These are phyloP conservation scores for Eucera pruinosa DNA, from an alignment of 2,888 invertebrate species.

Conservation along the genomic window DNA sequence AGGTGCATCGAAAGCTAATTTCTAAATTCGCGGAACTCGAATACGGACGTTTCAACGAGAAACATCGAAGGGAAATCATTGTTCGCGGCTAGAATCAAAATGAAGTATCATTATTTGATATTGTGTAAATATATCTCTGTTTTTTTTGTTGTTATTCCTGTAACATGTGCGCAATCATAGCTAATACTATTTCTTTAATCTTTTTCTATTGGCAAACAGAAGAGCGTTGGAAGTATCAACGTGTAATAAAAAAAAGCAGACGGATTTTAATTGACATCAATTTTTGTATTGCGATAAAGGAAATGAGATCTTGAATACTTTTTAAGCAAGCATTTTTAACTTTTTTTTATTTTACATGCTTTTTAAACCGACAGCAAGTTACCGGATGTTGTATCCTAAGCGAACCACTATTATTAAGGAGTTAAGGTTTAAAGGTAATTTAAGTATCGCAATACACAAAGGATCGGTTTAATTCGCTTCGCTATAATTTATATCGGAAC, in stretches of 20 bases:
- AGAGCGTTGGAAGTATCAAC: too few relatives aligned
- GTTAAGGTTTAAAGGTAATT: conserved; percentile 23
- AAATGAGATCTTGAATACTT: not conserved
- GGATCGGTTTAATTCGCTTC: not conserved
- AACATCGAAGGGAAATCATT: conserved; percentile 8
- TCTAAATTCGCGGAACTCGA: too few relatives aligned
- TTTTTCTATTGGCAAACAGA: too few relatives aligned
- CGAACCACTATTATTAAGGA: conserved; percentile 7
- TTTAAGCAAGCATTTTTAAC: not conserved
- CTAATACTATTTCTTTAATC: conserved; percentile 29
- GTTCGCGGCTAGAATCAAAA: conserved; percentile 26
- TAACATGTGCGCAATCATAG: conserved; percentile 50
- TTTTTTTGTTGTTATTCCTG: conserved; percentile 46
- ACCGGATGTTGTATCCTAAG: not conserved
- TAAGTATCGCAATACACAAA: not conserved
- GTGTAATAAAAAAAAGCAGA: too few relatives aligned
- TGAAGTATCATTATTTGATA: conserved; percentile 42
- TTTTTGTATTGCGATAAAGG: conserved; percentile 4
- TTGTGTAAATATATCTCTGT: conserved; percentile 52
- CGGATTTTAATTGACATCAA: too few relatives aligned
- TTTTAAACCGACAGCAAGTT: too few relatives aligned
- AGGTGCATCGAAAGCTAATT: conserved; percentile 28
- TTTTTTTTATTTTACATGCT: not conserved
- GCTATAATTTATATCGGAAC: not conserved
- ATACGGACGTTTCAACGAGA: too few relatives aligned